Evolutionary conservation across 2,113 vertebrate genomes (phyloP), one percentile per base, ranked within the genome.

Genomic region (Galemys pyrenaicus): DNA sequence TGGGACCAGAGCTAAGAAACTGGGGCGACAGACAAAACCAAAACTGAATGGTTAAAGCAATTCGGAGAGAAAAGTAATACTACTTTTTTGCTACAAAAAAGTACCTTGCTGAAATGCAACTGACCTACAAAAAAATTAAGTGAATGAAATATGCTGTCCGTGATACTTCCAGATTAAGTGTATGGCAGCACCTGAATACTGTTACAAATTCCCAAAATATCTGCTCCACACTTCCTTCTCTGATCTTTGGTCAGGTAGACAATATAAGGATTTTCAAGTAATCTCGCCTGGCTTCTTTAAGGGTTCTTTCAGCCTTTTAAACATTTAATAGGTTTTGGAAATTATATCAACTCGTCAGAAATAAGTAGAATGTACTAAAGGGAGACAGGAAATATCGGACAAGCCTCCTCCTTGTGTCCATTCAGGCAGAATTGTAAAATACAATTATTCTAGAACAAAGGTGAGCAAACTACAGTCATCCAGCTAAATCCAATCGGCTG

Each of bases 391-490:
- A 90, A 82, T 12, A 35, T 82, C 87, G 56, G 73, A n/a, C 56
- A 92, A 79, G 86, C 15, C 39, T 89, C 90, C 44, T 91, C 73
- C 54, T 68, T 71, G 41, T 75, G 80, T 84, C 71, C 70, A 54
- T 3, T 78, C 82, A 95, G 92, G 44, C 65, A 90, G 73, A 91
- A 44, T 68, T 56, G 6, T 54, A 65, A 74, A 24, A 46, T 39
- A 74, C 77, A 86, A 95, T 94, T 91, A 90, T 86, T 91, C n/a
- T 83, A 92, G 87, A 94, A 90, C 85, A 94, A 94, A 90, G 64
- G 78, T 94, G 60, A 24, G 75, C 81, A 90, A 80, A 80, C 67
- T 64, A 49, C 79, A 95, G 77, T 56, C 56, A 54, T 85, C 44
- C 16, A 3, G 22, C 70, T 68, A 74, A 94, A 91, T 91, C 35